A percentile compares a stretch with the other conserved stretches of the same genome.
Conservation (phyloP, 2,797 vertebrate genomes). For the Chiroxiphia lanceolata region DNA sequence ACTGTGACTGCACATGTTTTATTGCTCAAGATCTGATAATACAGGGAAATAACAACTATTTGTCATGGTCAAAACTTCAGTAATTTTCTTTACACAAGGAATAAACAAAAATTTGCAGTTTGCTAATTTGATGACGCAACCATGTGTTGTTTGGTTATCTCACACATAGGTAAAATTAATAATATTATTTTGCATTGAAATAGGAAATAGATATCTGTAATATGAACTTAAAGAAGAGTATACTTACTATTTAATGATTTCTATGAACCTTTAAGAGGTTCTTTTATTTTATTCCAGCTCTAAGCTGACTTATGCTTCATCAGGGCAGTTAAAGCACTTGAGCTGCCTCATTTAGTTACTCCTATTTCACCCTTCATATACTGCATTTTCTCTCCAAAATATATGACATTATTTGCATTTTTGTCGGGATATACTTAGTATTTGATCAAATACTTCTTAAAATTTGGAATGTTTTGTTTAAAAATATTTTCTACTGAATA, state of each 20-base stretch:
- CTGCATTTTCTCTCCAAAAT: background rate
- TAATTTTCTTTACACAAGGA: background rate
- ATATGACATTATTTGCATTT: background rate
- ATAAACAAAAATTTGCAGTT: background rate
- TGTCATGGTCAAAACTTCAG: background rate
- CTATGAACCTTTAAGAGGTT: background rate
- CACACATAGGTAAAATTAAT: background rate
- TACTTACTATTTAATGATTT: background rate
- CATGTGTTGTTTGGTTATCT: background rate
- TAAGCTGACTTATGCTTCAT: background rate
- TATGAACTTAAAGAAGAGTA: background rate
- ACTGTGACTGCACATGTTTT: background rate
- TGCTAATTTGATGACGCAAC: background rate
- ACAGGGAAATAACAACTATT: background rate
- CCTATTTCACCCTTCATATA: conserved; percentile 59
- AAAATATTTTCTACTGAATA: background rate
- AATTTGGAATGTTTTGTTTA: background rate
- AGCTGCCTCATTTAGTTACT: conserved; percentile 35
- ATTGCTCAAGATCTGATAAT: background rate
- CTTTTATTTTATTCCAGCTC: background rate
- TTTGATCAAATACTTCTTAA: conserved; percentile 2
- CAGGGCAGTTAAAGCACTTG: background rate
- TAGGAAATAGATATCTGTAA: background rate
- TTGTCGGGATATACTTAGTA: background rate
- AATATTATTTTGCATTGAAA: background rate